These are phyloP conservation scores for Lomographa bimaculata DNA, from an alignment of 2,888 invertebrate genomes.

Conservation along the genomic window DNA sequence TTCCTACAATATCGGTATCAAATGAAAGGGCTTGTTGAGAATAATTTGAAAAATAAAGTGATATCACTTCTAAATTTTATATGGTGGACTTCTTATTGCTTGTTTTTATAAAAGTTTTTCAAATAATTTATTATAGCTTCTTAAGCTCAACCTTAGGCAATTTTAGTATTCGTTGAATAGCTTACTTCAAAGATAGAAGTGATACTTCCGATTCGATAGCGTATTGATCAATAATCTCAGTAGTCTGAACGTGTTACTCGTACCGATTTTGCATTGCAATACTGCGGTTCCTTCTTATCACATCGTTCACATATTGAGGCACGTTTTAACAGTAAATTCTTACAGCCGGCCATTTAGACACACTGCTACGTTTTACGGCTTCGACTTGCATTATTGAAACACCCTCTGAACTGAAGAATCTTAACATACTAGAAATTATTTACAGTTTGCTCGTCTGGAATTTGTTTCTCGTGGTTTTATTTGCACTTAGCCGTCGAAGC, in stretches of 20 bases:
- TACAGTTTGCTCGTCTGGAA: slow-evolving; percentile 38
- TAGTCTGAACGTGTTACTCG: slow-evolving; percentile 10
- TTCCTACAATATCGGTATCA: too few relatives aligned
- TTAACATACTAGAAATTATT: slow-evolving; percentile 55
- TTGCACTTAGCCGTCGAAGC: slow-evolving; percentile 12
- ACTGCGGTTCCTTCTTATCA: slow-evolving; percentile 64
- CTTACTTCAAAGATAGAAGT: too few relatives aligned
- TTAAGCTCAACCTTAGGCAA: too few relatives aligned
- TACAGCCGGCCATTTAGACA: slow-evolving; percentile 69
- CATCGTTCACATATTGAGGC: slow-evolving; percentile 68
- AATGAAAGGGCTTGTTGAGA: too few relatives aligned
- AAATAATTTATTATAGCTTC: too few relatives aligned
- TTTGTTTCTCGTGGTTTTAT: slow-evolving; percentile 6
- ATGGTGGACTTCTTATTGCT: too few relatives aligned
- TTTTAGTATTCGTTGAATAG: too few relatives aligned
- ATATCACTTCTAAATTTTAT: too few relatives aligned
- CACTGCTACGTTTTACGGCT: slow-evolving; percentile 63
- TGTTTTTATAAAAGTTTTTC: too few relatives aligned
- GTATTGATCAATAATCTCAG: slow-evolving; percentile 10
- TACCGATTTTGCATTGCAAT: slow-evolving; percentile 48
- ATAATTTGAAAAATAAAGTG: too few relatives aligned
- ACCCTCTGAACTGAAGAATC: slow-evolving; percentile 56
- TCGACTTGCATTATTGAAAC: slow-evolving; percentile 68
- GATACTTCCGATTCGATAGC: too few relatives aligned
- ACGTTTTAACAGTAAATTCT: slow-evolving; percentile 71